Base-by-base conservation (phyloP, 2,888 invertebrate species). In the Hypercompe scribonia region DNA sequence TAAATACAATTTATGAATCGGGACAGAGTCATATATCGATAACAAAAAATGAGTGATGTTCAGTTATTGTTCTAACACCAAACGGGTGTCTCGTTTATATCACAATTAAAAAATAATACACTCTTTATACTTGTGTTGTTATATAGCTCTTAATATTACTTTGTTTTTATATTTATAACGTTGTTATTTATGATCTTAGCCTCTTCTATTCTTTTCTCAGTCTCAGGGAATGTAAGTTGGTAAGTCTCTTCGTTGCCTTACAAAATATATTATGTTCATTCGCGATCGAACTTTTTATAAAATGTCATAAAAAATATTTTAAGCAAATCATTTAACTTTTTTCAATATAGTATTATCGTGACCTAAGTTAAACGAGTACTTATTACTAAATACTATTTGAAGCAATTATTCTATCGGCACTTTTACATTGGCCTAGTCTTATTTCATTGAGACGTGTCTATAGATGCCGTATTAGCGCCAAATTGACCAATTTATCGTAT, bases 221-320 rank as follows among this genome's bases (percentile, higher is more conserved):
- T 95, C 95, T 95, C 95, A 91, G 95, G 95, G 95, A 95, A 95
- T 95, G 95, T 94, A 90, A 91, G 94, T 92, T 94, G 94, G 92
- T 93, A 91, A 95, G 95, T 95, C 95, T 95, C 93, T 93, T 95
- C 95, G 95, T 95, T 95, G 92, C 94, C 95, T 95, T 95, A 95
- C 91, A 91, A 90, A 89, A 90, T 92, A 92, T 91, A 90, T 89
- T 83, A 89, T 90, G 90, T 92, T 93, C 90, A 87, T 90, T 86
- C 91, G 86, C 89, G 75, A 83, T 90, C 90, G 90, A 91, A 91
- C 86, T 82, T 86, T 46, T 87, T 89, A 84, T 76, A 93, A 93
- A 87, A 81, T 88, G 86, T 92, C 91, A 92, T 94, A 94, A 93
- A 94, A 94, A 94, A 94, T 94, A 94, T 93, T 90, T 88, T 86